Evolutionary conservation across 1,140 invertebrate genomes (phyloP).

Genomic region (Neomicropteryx cornuta): DNA sequence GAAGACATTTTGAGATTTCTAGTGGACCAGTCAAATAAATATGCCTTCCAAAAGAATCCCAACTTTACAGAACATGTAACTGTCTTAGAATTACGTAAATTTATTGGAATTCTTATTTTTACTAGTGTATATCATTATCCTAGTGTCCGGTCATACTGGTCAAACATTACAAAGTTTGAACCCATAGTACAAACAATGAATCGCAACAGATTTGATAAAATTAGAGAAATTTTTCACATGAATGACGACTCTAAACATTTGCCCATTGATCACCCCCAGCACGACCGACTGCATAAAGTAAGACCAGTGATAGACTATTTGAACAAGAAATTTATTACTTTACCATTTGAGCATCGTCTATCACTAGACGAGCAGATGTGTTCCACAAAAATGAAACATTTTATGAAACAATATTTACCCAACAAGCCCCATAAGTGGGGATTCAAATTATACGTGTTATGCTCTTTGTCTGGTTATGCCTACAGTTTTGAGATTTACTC

Average conservation of each 20-base stretch:
- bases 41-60: slow-evolving; percentile 3
- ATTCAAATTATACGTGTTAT: slow-evolving; percentile 30
- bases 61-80: slow-evolving; percentile 2
- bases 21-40: slow-evolving; percentile 1
- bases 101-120: slow-evolving; percentile 23
- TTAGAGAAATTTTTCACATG: slow-evolving; percentile 17
- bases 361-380: slow-evolving; percentile 28
- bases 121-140: slow-evolving; percentile 22
- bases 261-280: slow-evolving; percentile 16
- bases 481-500: slow-evolving; percentile 33
- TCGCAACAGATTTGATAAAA: slow-evolving; percentile 6
- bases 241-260: slow-evolving; percentile 22
- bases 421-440: slow-evolving; percentile 20
- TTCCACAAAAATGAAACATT: slow-evolving; percentile 27
- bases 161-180: slow-evolving; percentile 4
- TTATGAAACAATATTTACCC: slow-evolving; percentile 29
- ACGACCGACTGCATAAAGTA: slow-evolving; percentile 27
- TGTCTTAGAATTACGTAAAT: slow-evolving; percentile 19
- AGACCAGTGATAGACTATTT: slow-evolving; percentile 21
- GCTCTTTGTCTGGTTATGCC: slow-evolving; percentile 22
- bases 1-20: slow-evolving; percentile 2
- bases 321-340: slow-evolving; percentile 17
- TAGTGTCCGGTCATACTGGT: slow-evolving; percentile 21
- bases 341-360: slow-evolving; percentile 21
- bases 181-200: neutral